Conservation (phyloP, 2,888 invertebrate species). For the Ormyrus nitidulus region DNA sequence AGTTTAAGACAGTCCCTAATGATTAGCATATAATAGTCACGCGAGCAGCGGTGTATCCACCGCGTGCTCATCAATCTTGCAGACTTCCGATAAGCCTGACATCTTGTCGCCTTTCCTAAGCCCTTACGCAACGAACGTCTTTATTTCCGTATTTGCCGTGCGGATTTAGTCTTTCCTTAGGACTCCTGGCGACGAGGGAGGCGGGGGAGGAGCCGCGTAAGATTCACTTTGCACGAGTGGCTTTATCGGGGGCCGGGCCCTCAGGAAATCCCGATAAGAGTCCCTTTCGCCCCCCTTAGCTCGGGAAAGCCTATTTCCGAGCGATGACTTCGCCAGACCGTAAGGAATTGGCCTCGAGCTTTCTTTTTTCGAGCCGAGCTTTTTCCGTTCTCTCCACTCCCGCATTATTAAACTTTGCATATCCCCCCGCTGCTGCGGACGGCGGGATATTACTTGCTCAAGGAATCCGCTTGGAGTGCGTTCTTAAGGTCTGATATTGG, state of each 20-base stretch:
- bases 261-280: constrained; percentile 46
- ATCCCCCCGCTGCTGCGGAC: not conserved
- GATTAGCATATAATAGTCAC: too few species aligned
- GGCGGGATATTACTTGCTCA: too few species aligned
- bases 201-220: not conserved
- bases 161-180: constrained; percentile 35
- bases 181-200: too few species aligned
- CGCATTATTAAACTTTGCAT: constrained; percentile 37
- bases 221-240: constrained; percentile 45
- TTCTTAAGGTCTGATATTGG: too few species aligned
- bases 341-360: constrained; percentile 14
- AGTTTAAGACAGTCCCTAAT: too few species aligned
- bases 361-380: not conserved
- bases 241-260: constrained; percentile 29
- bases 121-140: not conserved
- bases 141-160: constrained; percentile 32
- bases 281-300: not conserved
- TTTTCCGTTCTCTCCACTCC: not conserved
- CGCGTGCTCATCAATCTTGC: too few species aligned
- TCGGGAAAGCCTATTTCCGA: constrained; percentile 40
- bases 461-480: too few species aligned
- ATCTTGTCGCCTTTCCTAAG: not conserved
- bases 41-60: too few species aligned
- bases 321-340: constrained; percentile 32
- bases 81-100: too few species aligned